Evolutionary conservation across 2,888 invertebrate genomes (phyloP), one percentile per base, ranked within the genome.

Genomic region (Melanophora roralis): DNA sequence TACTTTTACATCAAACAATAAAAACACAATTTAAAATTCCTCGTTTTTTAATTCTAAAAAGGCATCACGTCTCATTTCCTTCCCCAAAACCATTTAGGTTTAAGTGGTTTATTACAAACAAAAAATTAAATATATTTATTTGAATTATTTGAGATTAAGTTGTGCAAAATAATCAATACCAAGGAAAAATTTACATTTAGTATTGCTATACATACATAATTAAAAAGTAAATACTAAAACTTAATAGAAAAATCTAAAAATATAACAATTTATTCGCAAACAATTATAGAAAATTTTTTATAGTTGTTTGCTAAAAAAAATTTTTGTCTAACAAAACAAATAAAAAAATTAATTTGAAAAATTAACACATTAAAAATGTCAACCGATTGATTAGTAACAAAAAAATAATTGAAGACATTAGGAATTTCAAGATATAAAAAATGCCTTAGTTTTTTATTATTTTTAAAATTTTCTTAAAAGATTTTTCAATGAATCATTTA

Each of bases 101-200:
- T n/a, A 72, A 72, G 34, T 72, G 51, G 43, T 53, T 62, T 67
- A 49, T 77, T 71, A 76, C 72, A 76, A 76, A 72, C 36, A 72
- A 71, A 60, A 34, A 65, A 73, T 49, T 62, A 67, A 16, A 49
- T 57, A 21, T 27, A 55, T 60, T 75, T 79, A 62, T 75, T 45
- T 51, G 19, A 69, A 62, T 76, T 69, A 69, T 76, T 72, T 79
- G 69, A 38, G 34, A 45, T 69, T 60, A 72, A 57, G 53, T 49
- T 76, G 71, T 67, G 75, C 75, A 80, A 67, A 60, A 78, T 76
- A 80, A 80, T 80, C 80, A 76, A 80, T 80, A 80, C 72, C 76
- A 76, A 80, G 72, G 76, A 76, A 76, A 75, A 80, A 68, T 76
- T 75, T 80, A 47, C 67, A 72, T 72, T 72, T 75, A 34, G 67